Base-by-base conservation (phyloP, 2,888 invertebrate species). In the Isotomurus palustris region DNA sequence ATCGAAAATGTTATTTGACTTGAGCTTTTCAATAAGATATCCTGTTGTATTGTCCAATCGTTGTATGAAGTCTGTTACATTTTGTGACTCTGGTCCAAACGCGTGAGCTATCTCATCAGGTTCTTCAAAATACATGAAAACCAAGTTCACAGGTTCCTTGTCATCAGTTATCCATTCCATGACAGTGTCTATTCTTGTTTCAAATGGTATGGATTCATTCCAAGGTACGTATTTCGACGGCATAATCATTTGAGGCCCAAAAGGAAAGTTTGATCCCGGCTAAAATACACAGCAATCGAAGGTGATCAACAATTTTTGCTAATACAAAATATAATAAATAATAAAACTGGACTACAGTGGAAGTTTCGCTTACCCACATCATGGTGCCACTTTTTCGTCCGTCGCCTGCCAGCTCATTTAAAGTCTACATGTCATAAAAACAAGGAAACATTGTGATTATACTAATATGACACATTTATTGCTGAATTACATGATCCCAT, bases 81-180 rank as follows among this genome's bases (percentile, higher is more conserved):
- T 70, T 2, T 66, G 60, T 21, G 76, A 75, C 36, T 82, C 77
- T 4, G 82, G 81, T 0, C 84, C 86, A 71, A 76, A 79, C 0
- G 71, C 73, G 74, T 88, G 87, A 1, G 82, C 44, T 24, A 43
- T 19, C 12, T 75, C 75, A 74, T 87, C 88, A 0, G 87, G 87
- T 70, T 87, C 83, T 68, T 85, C 83, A 69, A 84, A 81, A 72
- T 87, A 87, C 40, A 85, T 55, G 74, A 84, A 77, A 1, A 84
- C 82, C 52, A 87, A 75, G 76, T 87, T 87, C 0, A 84, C 83
- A 10, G 86, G 85, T 53, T 77, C 79, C 14, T 71, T 71, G 3
- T 77, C 75, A 73, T 84, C 72, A 17, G 73, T 75, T 49, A 84
- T 77, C 85, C 85, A 85, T 0, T 77, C 74, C 25, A 85, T 75